Evolutionary conservation across 2,888 invertebrate genomes (phyloP).

Genomic region (Protonemura montana): DNA sequence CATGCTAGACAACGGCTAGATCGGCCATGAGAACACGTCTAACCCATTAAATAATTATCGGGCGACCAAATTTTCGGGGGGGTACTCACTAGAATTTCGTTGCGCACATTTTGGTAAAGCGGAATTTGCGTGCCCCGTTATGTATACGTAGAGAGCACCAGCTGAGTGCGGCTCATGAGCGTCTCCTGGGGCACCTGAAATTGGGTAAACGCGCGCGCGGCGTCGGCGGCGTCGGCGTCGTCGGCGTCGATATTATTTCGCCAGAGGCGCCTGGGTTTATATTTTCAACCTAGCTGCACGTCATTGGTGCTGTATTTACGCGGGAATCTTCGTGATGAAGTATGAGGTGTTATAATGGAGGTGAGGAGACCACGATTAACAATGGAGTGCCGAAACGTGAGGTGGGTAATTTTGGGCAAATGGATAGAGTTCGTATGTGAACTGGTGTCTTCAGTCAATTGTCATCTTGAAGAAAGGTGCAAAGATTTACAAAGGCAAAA

Average conservation of each 20-base stretch:
- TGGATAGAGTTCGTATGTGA: no score
- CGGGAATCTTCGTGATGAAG: background rate
- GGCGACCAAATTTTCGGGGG: background rate
- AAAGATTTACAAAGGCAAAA: no score
- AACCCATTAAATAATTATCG: constrained; percentile 2
- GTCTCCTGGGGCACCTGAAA: background rate
- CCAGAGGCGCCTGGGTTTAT: background rate
- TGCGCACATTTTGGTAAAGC: background rate
- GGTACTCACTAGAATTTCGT: constrained; percentile 1
- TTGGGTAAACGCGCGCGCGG: background rate
- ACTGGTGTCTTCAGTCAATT: no score
- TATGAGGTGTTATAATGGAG: background rate
- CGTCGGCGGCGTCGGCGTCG: background rate
- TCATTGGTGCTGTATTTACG: background rate
- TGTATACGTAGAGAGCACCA: no score
- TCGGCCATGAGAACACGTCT: background rate
- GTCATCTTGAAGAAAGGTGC: no score
- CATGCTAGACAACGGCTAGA: background rate
- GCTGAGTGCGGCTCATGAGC: background rate
- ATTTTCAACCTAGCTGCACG: background rate
- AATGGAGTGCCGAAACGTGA: background rate
- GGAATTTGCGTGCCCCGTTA: background rate
- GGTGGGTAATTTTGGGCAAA: background rate
- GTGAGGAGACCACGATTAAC: background rate
- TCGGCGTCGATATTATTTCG: background rate